Evolutionary conservation across 2,113 vertebrate species (phyloP).

Genomic region (Ceyx cyanopectus): DNA sequence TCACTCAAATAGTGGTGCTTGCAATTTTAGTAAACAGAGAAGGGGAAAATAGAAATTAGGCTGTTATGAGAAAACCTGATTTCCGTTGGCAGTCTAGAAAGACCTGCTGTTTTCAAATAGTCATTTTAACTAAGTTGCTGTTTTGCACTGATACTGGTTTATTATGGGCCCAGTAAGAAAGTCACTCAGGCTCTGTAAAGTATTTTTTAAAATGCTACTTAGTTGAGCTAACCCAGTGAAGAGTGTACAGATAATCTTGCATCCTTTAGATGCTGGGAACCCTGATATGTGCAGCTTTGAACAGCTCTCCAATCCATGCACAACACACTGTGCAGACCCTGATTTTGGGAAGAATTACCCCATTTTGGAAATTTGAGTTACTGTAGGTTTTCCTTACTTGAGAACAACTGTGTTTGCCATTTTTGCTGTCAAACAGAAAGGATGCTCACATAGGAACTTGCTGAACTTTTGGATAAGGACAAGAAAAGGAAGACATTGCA

Average conservation of each 20-base stretch:
- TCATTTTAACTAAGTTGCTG: background rate
- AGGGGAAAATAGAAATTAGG: slow-evolving; percentile 6
- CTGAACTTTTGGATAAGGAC: background rate
- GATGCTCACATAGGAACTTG: fast-evolving
- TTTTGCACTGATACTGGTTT: background rate
- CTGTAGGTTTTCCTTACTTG: background rate
- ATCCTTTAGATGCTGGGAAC: background rate
- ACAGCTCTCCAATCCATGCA: fast-evolving
- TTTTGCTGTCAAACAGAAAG: background rate
- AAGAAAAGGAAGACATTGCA: background rate
- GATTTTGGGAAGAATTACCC: fast-evolving
- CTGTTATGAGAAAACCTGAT: background rate
- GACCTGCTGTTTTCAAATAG: slow-evolving; percentile 10
- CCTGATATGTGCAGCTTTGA: background rate
- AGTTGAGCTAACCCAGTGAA: background rate
- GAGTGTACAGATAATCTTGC: background rate
- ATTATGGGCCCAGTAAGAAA: background rate
- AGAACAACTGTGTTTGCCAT: background rate
- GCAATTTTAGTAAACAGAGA: background rate
- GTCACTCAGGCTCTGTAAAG: background rate
- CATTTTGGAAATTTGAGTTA: background rate
- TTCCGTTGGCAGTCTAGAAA: background rate
- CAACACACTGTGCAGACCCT: background rate
- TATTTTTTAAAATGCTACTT: background rate
- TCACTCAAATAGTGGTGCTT: background rate